Evolutionary conservation across 1,140 invertebrate genomes (phyloP).

Genomic region (Trichonephila clavata): DNA sequence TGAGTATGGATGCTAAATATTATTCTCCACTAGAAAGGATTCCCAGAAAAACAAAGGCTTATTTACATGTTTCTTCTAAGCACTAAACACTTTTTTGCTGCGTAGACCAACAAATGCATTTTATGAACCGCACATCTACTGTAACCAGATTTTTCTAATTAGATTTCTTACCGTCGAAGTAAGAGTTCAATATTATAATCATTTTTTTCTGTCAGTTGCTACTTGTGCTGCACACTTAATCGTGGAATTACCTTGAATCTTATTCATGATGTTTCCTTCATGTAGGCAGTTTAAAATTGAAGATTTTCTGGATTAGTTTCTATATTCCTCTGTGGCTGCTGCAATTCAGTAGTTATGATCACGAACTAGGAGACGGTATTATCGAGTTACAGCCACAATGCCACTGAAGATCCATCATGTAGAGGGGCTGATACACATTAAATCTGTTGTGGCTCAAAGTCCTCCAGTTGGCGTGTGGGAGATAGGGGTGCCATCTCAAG

Average conservation of each 20-base stretch:
- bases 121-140: not conserved
- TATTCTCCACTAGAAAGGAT: not conserved
- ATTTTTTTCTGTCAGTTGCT: no score
- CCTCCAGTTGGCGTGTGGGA: no score
- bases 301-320: not conserved
- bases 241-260: not conserved
- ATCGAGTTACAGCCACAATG: no score
- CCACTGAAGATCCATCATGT: no score
- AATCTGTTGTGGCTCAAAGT: no score
- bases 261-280: not conserved
- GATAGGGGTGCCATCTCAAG: no score
- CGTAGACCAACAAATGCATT: not conserved
- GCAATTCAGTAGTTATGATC: no score
- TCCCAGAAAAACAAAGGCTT: not conserved
- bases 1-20: not conserved
- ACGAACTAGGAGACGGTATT: no score
- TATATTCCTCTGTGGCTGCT: not conserved
- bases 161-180: not conserved
- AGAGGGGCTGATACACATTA: no score
- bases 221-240: not conserved
- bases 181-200: not conserved
- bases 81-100: not conserved
- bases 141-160: not conserved
- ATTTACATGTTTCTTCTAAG: not conserved
- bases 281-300: not conserved